A percentile compares a stretch with the other conserved stretches of the same genome.
These are phyloP conservation scores for Triplophysa siluroides DNA, from an alignment of 2,113 vertebrate species.

Conservation along the genomic window DNA sequence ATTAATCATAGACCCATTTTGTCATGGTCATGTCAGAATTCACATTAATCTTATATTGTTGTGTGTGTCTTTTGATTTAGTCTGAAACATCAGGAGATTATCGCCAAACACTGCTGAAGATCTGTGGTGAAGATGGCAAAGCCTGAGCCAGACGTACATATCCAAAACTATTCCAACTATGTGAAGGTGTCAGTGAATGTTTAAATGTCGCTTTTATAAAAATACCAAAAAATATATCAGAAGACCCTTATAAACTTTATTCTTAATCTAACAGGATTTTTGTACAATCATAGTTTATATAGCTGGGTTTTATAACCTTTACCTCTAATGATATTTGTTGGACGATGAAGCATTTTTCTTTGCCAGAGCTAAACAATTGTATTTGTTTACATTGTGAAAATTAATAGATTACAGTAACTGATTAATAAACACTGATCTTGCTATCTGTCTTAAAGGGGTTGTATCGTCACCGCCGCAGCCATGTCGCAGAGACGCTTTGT, in stretches of 20 bases:
- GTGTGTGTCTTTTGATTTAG: constrained; percentile 21
- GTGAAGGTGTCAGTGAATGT: not conserved
- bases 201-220: not conserved
- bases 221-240: not conserved
- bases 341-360: not conserved
- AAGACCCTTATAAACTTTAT: constrained; percentile 2
- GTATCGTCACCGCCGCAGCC: too few relatives aligned
- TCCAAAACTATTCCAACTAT: too few relatives aligned
- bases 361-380: not conserved
- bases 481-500: too few relatives aligned
- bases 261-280: not conserved
- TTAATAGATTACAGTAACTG: not conserved
- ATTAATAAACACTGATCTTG: not conserved
- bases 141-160: not conserved
- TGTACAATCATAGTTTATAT: not conserved
- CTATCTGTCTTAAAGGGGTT: too few relatives aligned
- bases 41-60: not conserved
- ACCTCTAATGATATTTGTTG: not conserved
- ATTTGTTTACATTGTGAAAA: not conserved
- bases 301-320: not conserved
- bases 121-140: constrained; percentile 45
- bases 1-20: not conserved
- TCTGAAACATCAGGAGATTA: constrained; percentile 50
- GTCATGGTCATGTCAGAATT: not conserved
- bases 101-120: constrained; percentile 41